Evolutionary conservation across 2,888 invertebrate species (phyloP).

Genomic region (Metopia argyrocephala): DNA sequence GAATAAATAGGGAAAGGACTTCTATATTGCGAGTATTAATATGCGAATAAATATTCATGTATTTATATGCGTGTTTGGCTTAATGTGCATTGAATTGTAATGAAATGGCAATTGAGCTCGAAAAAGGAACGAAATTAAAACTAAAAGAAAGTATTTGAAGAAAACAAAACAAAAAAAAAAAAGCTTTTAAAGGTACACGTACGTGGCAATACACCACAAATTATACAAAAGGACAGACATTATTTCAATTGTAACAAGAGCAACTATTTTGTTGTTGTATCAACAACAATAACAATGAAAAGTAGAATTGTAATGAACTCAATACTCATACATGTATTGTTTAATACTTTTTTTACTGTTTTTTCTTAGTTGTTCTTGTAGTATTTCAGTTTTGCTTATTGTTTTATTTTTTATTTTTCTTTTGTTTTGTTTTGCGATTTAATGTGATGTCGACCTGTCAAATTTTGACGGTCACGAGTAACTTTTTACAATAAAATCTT

Average conservation of each 20-base stretch:
- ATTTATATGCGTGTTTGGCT: slow-evolving; percentile 56
- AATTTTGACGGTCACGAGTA: slow-evolving; percentile 73
- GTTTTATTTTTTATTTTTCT: slow-evolving; percentile 2
- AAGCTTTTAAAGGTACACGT: neutral
- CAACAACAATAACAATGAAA: slow-evolving; percentile 39
- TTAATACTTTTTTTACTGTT: slow-evolving; percentile 34
- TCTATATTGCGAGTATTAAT: neutral
- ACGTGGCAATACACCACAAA: neutral
- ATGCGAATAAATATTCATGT: slow-evolving; percentile 21
- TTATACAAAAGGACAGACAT: slow-evolving; percentile 43
- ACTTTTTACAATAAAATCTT: slow-evolving; percentile 55
- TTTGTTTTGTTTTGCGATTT: slow-evolving; percentile 44
- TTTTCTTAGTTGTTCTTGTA: neutral
- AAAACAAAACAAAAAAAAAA: slow-evolving; percentile 10
- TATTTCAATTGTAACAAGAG: slow-evolving; percentile 51
- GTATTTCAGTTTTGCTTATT: slow-evolving; percentile 1
- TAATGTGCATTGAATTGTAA: slow-evolving; percentile 71
- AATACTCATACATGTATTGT: slow-evolving; percentile 36
- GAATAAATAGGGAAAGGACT: slow-evolving; percentile 37
- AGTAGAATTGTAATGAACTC: slow-evolving; percentile 31
- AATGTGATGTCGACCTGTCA: slow-evolving; percentile 70
- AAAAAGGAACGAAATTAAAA: slow-evolving; percentile 12
- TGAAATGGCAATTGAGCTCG: slow-evolving; percentile 69
- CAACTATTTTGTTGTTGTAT: slow-evolving; percentile 15
- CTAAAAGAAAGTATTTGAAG: slow-evolving; percentile 20